Base-by-base conservation (phyloP, 2,888 invertebrate species). In the Hesperia comma region DNA sequence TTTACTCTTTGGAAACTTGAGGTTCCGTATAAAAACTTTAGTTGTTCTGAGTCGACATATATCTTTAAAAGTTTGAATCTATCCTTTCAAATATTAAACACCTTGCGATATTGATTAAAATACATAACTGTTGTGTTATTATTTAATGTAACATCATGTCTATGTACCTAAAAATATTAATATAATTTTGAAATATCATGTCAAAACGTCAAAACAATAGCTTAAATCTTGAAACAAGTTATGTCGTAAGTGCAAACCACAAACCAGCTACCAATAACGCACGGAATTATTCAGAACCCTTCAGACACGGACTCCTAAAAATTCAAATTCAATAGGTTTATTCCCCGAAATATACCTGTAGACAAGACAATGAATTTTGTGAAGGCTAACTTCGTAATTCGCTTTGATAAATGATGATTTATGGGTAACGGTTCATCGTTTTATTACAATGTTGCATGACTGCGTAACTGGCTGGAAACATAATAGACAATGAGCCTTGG, bases 391-490 rank as follows among this genome's bases (percentile, higher is more conserved):
- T 41, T 56, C 63, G 56, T 63, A 63, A 63, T 46, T 63, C 56
- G 49, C 21, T 46, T 56, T 63, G 63, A 63, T 63, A 63, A 63
- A 63, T 56, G 6, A 63, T 63, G 57, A 63, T 63, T 56, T 63
- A 63, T 63, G 19, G 26, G 15, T 6, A 57, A n/a, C 56, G 54
- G 54, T 62, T 62, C 41, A 46, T 63, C 56, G 26, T 63, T 63
- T 63, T 63, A 63, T 63, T 63, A 63, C 63, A 7, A 51, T 63
- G 56, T 63, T 63, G 63, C 63, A 49, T 63, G 63, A 63, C 63
- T 56, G 12, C 12, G 49, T 49, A 49, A 49, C 49, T 49, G 49
- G 32, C 15, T 56, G 41, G 33, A 63, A 46, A 49, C 43, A 62
- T 37, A 63, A 56, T 63, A 26, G 55, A 33, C 14, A 49, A 63